Base-by-base conservation (phyloP, 2,888 invertebrate genomes). In the Ethmia dodecea region DNA sequence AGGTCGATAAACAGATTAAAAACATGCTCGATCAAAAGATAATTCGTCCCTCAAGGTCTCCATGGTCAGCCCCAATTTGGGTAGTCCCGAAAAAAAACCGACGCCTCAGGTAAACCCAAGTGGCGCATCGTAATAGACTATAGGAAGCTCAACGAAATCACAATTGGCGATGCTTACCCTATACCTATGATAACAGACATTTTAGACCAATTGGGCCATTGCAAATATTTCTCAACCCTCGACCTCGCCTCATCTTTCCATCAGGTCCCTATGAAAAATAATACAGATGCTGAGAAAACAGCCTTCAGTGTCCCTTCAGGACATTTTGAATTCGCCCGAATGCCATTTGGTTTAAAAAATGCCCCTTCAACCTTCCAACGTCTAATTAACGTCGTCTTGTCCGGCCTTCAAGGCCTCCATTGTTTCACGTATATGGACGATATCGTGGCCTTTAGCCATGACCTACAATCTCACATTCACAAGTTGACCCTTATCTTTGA, bases 361-460 rank as follows among this genome's bases (percentile, higher is more conserved):
- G 37, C 40, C 4, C 40, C 40, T 9, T 26, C 40, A 12, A 40
- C 34, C 1, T 43, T 35, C 26, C 40, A 39, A 18, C 37, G 0
- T n/a, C n/a, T n/a, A n/a, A n/a, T n/a, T n/a, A n/a, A n/a, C n/a
- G n/a, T n/a, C n/a, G n/a, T n/a, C n/a, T 14, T 44, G 12, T 10
- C 15, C 8, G 38, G 43, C 10, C 5, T 41, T 12, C 33, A 38
- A 29, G 41, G 40, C 13, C 34, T 35, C n/a, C 33, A 37, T 28
- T 42, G 34, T 27, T 42, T 40, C 31, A 36, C 38, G 16, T 41
- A 43, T 13, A 9, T 37, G 12, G 40, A 40, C 30, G 44, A 41
- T 15, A 32, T 38, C 4, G 32, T 41, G 3, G 9, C 41, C 8
- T 44, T 41, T 28, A 35, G 31, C 13, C 35, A 25, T 26, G 34